A percentile compares a stretch with the other conserved stretches of the same genome.
Evolutionary conservation across 1,140 invertebrate species (phyloP).

Genomic region (Calosoma granatense): DNA sequence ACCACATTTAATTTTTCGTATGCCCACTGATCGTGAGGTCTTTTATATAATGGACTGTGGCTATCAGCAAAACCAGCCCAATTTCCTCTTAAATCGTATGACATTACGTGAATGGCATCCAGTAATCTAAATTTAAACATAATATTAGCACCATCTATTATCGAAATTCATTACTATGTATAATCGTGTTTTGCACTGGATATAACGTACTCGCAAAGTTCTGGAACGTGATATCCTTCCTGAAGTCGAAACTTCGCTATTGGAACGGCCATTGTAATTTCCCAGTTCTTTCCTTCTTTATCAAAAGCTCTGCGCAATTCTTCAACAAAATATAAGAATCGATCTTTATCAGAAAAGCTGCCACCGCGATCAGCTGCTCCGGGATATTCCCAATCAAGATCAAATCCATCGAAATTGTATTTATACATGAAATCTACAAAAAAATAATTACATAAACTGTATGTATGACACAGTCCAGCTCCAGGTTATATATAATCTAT

Average conservation of each 20-base stretch:
- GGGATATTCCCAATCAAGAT: slow-evolving; percentile 81
- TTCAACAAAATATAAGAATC: slow-evolving; percentile 72
- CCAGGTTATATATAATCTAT: too few relatives aligned
- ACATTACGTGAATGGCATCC: slow-evolving; percentile 81
- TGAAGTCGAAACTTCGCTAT: slow-evolving; percentile 73
- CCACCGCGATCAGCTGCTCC: slow-evolving; percentile 78
- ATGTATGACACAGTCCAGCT: too few relatives aligned
- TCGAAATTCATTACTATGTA: background rate
- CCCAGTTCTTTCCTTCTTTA: slow-evolving; percentile 61
- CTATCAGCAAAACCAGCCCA: slow-evolving; percentile 85
- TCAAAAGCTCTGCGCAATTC: slow-evolving; percentile 70
- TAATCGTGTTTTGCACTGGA: slow-evolving; percentile 1
- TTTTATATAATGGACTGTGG: slow-evolving; percentile 72
- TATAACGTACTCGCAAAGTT: slow-evolving; percentile 73
- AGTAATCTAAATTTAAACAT: slow-evolving; percentile 40
- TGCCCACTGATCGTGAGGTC: slow-evolving; percentile 76
- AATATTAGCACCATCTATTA: background rate
- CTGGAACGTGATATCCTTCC: slow-evolving; percentile 81
- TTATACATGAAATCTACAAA: slow-evolving; percentile 57
- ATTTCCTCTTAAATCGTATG: slow-evolving; percentile 84
- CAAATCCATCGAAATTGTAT: slow-evolving; percentile 72
- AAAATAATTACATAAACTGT: slow-evolving; percentile 11
- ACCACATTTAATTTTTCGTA: slow-evolving; percentile 83
- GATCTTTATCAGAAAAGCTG: slow-evolving; percentile 70
- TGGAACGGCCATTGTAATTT: slow-evolving; percentile 79